Percentiles rank a stretch among this genome's conserved stretches.
phyloP scores from a whole-genome alignment of 2,888 invertebrate species.

The Amphipoea oculea region DNA sequence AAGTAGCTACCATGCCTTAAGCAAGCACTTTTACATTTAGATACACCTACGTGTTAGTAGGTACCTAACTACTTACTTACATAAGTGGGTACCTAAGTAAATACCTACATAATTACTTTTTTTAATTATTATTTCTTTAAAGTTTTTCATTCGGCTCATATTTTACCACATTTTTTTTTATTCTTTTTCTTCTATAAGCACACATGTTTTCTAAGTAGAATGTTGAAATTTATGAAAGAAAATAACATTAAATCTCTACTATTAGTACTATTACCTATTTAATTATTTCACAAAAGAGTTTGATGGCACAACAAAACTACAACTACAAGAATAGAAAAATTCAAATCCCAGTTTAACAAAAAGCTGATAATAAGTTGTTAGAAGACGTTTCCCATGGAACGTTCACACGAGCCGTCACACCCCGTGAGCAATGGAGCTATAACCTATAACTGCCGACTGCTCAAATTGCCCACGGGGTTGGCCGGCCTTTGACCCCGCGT shows the following conservation, averaged over 20 bases:
- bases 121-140: too few relatives aligned
- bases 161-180: background rate
- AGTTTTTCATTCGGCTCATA: background rate
- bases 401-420: constrained; percentile 88
- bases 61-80: background rate
- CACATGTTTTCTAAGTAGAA: background rate
- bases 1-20: background rate
- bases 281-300: constrained; percentile 12
- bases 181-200: too few relatives aligned
- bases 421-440: constrained; percentile 78
- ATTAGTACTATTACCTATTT: background rate
- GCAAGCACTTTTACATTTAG: background rate
- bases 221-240: background rate
- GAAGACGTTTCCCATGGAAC: constrained; percentile 83
- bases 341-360: constrained; percentile 60
- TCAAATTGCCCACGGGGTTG: constrained; percentile 73
- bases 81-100: background rate
- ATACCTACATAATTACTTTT: too few relatives aligned
- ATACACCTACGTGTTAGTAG: background rate
- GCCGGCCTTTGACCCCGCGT: constrained; percentile 81
- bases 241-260: background rate
- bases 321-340: constrained; percentile 20
- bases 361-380: constrained; percentile 63
- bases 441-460: constrained; percentile 61
- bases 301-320: constrained; percentile 16